A percentile compares a stretch with the other conserved stretches of the same genome.
Conservation (phyloP, 2,113 vertebrate species). For the Anarhynchus alexandrinus region DNA sequence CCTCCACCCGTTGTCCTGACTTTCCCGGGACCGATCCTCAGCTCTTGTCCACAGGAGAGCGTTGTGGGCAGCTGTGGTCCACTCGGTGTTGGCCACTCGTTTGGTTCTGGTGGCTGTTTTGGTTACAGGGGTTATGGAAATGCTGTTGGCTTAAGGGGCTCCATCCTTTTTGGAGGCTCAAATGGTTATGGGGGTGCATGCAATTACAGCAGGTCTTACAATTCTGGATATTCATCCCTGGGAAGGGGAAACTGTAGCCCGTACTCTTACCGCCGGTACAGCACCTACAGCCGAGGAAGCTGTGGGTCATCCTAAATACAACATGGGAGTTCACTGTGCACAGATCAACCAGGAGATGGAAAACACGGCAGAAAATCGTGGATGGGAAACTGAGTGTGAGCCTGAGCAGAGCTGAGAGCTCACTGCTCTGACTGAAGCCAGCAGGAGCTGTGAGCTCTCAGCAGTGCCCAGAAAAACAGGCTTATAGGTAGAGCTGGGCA, state of each 20-base stretch:
- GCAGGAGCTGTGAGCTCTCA: background rate
- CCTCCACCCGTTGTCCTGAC: background rate
- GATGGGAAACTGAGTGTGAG: background rate
- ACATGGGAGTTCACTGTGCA: background rate
- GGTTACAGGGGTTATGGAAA: background rate
- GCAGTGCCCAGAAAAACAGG: background rate
- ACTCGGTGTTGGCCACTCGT: rapidly evolving
- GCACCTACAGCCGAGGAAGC: background rate
- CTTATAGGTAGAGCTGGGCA: background rate
- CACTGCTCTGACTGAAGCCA: background rate
- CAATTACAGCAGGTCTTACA: background rate
- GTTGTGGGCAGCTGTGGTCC: background rate
- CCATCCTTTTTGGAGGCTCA: background rate
- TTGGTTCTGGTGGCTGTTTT: background rate
- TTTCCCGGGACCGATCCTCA: background rate
- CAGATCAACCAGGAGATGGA: background rate
- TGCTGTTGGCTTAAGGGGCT: background rate
- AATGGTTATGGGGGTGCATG: background rate
- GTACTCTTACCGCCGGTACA: background rate
- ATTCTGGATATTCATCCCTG: background rate
- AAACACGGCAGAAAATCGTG: background rate
- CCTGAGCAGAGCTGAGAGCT: background rate
- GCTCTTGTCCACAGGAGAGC: background rate
- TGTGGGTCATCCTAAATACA: background rate
- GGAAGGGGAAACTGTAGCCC: background rate